Conservation (phyloP, 2,797 vertebrate species). For the Hoplostethus mediterraneus region DNA sequence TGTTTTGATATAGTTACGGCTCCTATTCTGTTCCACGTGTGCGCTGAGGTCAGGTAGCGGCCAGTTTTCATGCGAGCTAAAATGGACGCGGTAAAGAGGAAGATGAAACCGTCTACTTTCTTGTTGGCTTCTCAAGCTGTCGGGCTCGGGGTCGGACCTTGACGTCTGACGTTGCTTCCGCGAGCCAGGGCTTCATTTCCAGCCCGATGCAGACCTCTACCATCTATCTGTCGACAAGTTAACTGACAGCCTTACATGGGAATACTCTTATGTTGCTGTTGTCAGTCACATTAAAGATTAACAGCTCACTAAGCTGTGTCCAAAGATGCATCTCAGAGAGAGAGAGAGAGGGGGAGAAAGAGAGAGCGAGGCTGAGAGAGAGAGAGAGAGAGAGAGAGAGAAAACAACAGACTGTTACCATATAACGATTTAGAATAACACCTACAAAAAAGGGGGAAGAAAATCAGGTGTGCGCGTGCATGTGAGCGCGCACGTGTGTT, state of each 20-base stretch:
- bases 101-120: no score
- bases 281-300: slow-evolving; percentile 73
- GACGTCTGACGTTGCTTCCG: no score
- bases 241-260: slow-evolving; percentile 54
- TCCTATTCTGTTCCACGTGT: no score
- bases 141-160: no score
- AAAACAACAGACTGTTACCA: slow-evolving; percentile 18
- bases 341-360: background rate
- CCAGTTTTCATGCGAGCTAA: no score
- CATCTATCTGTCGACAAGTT: slow-evolving; percentile 34
- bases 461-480: slow-evolving; percentile 19
- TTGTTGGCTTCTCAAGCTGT: no score
- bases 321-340: slow-evolving; percentile 43
- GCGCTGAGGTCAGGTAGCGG: no score
- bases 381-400: background rate
- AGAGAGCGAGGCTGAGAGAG: background rate
- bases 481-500: slow-evolving; percentile 5
- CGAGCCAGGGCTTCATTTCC: no score
- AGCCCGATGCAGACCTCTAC: no score
- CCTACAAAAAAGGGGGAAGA: slow-evolving; percentile 13
- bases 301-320: slow-evolving; percentile 59
- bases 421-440: slow-evolving; percentile 24
- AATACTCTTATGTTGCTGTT: slow-evolving; percentile 52
- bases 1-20: no score
- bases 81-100: no score